Conservation (phyloP, 2,113 vertebrate genomes). For the Chloropsis hardwickii region DNA sequence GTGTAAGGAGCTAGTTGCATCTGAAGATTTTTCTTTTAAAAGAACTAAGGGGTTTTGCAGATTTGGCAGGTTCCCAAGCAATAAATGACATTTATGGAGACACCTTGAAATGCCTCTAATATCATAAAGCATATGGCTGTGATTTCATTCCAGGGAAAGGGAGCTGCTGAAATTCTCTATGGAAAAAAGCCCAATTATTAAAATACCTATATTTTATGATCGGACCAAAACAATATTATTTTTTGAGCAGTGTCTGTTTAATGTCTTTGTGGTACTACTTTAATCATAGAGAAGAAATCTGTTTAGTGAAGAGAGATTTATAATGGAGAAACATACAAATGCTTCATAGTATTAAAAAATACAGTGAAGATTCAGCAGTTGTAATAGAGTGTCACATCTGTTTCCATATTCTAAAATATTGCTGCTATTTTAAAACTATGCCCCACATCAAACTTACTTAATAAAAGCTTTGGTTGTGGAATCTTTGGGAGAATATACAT, state of each 20-base stretch:
- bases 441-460: conserved; percentile 12
- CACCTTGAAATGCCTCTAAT: conserved; percentile 35
- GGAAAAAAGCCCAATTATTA: neutral
- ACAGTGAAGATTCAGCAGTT: neutral
- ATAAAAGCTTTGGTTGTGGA: conserved; percentile 12
- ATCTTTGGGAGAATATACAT: neutral
- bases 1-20: neutral
- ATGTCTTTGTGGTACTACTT: neutral
- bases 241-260: neutral
- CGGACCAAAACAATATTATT: neutral
- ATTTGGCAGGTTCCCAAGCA: conserved; percentile 18
- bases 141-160: conserved; percentile 9
- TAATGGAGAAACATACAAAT: neutral
- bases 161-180: neutral
- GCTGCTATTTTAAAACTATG: conserved; percentile 8
- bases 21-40: neutral
- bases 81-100: conserved; percentile 45
- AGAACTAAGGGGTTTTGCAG: neutral
- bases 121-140: conserved; percentile 28
- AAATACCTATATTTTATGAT: neutral
- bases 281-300: neutral
- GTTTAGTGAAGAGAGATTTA: neutral
- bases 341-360: neutral
- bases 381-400: conserved; percentile 5
- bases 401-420: conserved; percentile 30